These are phyloP conservation scores for Ryuthela nishihirai DNA, from an alignment of 2,888 invertebrate genomes.

Conservation along the genomic window DNA sequence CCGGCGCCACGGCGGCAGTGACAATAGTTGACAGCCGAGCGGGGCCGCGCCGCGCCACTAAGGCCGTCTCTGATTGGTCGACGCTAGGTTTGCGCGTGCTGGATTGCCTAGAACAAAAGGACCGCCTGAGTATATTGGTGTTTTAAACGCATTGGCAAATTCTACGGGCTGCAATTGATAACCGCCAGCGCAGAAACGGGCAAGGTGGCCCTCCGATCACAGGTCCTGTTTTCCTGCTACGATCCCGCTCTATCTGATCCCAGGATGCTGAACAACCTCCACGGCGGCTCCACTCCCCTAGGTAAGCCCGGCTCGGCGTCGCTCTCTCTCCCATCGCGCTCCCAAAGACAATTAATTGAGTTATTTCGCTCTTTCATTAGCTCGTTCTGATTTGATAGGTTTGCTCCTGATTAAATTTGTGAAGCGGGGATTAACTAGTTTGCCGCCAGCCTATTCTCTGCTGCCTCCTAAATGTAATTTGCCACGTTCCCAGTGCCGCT, in stretches of 20 bases:
- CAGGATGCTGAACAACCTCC: constrained; percentile 40
- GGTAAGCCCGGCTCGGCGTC: constrained; percentile 34
- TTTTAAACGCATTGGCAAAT: constrained; percentile 31
- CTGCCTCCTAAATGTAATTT: constrained; percentile 35
- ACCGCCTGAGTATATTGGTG: constrained; percentile 18
- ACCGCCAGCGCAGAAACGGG: constrained; percentile 1
- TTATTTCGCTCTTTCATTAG: constrained; percentile 43
- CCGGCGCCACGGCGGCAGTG: constrained; percentile 15
- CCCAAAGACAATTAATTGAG: constrained; percentile 40
- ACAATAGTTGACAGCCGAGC: constrained; percentile 39
- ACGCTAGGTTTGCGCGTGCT: constrained; percentile 16
- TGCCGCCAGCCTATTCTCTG: constrained; percentile 39
- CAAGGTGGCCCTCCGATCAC: constrained; percentile 34
- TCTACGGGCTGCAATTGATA: constrained; percentile 2
- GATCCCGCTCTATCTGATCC: constrained; percentile 28
- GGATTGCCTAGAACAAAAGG: constrained; percentile 35
- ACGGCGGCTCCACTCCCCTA: constrained; percentile 37
- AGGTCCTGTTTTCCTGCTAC: constrained; percentile 31
- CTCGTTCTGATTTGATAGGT: constrained; percentile 44
- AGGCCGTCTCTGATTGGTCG: constrained; percentile 39
- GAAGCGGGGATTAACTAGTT: constrained; percentile 44
- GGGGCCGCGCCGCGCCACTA: constrained; percentile 32
- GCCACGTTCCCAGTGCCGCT: constrained; percentile 11
- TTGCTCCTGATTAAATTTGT: constrained; percentile 44
- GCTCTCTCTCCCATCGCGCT: constrained; percentile 1